phyloP scores from a whole-genome alignment of 1,140 invertebrate species.

The Monochamus saltuarius region DNA sequence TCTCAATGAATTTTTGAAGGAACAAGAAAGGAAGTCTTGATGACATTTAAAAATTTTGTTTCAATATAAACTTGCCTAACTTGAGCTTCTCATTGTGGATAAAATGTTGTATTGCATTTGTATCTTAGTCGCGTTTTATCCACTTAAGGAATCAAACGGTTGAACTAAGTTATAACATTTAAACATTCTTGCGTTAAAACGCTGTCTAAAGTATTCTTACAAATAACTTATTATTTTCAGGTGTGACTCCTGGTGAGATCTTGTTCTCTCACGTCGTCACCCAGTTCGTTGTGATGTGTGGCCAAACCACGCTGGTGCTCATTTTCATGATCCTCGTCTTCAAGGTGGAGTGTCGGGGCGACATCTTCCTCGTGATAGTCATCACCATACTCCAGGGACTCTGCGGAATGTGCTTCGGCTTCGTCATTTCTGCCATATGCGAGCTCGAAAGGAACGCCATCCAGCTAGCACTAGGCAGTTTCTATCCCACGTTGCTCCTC shows the following conservation, averaged over 20 bases:
- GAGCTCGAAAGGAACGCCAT: conserved; percentile 92
- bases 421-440: conserved; percentile 91
- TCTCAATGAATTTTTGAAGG: too few relatives aligned
- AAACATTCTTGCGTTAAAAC: too few relatives aligned
- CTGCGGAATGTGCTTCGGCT: conserved; percentile 92
- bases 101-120: too few relatives aligned
- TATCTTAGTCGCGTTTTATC: too few relatives aligned
- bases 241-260: conserved; percentile 86
- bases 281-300: conserved; percentile 91
- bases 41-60: too few relatives aligned
- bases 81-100: too few relatives aligned
- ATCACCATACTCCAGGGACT: conserved; percentile 84
- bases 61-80: too few relatives aligned
- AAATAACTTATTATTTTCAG: conserved; percentile 52
- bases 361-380: conserved; percentile 79
- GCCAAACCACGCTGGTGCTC: conserved; percentile 84
- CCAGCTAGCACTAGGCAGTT: conserved; percentile 89
- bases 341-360: conserved; percentile 81
- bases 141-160: too few relatives aligned
- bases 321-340: conserved; percentile 90
- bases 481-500: conserved; percentile 89
- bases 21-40: too few relatives aligned
- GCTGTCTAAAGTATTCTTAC: too few relatives aligned
- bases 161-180: too few relatives aligned
- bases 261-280: conserved; percentile 89